A percentile compares a stretch with the other conserved stretches of the same genome.
phyloP scores from a whole-genome alignment of 2,797 vertebrate genomes.

The Epinephelus coioides region DNA sequence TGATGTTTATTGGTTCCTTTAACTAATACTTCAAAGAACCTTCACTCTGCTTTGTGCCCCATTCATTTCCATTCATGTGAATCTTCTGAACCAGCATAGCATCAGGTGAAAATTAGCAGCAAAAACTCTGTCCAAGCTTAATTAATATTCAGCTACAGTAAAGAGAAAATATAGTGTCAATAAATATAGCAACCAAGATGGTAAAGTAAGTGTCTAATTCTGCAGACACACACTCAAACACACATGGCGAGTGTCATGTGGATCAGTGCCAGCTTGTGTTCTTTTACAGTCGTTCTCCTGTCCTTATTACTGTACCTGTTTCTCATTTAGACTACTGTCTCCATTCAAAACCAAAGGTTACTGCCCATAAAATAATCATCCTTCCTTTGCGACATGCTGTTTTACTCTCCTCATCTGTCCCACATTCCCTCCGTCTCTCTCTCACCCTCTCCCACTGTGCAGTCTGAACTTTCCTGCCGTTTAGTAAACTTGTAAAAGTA shows the following conservation, averaged over 20 bases:
- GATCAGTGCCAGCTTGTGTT: constrained; percentile 6
- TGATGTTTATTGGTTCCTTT: neutral
- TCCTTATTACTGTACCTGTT: neutral
- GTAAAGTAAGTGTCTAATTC: neutral
- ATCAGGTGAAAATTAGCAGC: neutral
- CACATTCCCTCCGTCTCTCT: neutral
- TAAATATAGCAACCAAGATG: neutral
- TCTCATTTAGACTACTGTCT: constrained; percentile 14
- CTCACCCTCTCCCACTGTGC: neutral
- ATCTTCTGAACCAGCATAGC: neutral
- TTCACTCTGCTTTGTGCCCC: neutral
- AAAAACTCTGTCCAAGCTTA: neutral
- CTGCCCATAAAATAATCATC: neutral
- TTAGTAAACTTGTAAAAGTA: constrained; percentile 5
- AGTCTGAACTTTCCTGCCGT: neutral
- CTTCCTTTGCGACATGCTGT: neutral
- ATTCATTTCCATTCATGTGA: neutral
- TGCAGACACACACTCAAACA: neutral
- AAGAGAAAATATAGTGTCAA: neutral
- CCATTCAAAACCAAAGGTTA: constrained; percentile 8
- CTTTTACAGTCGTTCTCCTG: neutral
- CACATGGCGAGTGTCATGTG: neutral
- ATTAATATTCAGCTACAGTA: neutral
- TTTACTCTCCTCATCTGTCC: constrained; percentile 1
- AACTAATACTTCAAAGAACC: neutral